phyloP scores from a whole-genome alignment of 2,797 vertebrate species.

The Rhodeus uyekii region DNA sequence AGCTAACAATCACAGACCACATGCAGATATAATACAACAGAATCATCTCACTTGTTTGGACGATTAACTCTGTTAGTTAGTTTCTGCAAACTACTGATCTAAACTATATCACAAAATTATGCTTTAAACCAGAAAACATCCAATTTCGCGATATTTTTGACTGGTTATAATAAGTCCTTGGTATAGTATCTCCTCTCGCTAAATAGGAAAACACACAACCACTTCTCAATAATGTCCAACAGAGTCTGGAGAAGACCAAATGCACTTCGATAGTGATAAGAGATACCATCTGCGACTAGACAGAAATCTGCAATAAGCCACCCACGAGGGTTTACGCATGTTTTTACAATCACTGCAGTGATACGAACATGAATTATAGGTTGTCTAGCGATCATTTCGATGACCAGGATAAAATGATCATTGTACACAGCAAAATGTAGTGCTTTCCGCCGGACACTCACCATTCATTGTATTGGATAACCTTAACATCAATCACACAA shows the following conservation, averaged over 20 bases:
- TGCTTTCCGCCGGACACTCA: neutral
- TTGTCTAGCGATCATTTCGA: constrained; percentile 1
- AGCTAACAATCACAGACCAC: constrained; percentile 85
- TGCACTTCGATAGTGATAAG: constrained; percentile 64
- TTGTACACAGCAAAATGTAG: constrained; percentile 4
- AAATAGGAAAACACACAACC: constrained; percentile 68
- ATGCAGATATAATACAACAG: constrained; percentile 88
- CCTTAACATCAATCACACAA: constrained; percentile 28
- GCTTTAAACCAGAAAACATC: constrained; percentile 78
- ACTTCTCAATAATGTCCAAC: constrained; percentile 74
- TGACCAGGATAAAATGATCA: neutral
- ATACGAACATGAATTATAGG: constrained; percentile 6
- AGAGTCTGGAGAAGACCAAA: constrained; percentile 67
- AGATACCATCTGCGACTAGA: constrained; percentile 47
- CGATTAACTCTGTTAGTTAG: constrained; percentile 71
- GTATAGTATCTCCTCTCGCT: constrained; percentile 72
- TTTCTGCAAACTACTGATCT: constrained; percentile 84
- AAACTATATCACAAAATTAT: constrained; percentile 84
- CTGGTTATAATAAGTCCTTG: constrained; percentile 70
- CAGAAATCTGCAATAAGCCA: constrained; percentile 39
- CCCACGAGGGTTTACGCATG: neutral
- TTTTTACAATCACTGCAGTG: constrained; percentile 27
- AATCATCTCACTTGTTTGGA: constrained; percentile 77
- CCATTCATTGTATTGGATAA: neutral
- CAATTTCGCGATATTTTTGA: constrained; percentile 76